Evolutionary conservation across 2,113 vertebrate species (phyloP).

Genomic region (Labeo catla): DNA sequence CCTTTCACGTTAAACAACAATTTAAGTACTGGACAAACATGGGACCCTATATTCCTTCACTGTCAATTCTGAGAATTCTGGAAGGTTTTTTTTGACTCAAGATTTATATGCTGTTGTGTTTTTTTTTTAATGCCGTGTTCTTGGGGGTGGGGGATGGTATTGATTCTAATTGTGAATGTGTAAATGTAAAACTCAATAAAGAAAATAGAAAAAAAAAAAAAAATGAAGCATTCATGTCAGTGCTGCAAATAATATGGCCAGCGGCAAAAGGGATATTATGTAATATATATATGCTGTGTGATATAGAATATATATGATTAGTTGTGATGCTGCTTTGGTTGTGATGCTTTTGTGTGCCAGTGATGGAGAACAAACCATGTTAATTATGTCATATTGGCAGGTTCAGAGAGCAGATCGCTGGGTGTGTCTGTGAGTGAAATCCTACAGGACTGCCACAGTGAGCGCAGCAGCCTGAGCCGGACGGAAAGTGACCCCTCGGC

Average conservation of each 20-base stretch:
- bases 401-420: slow-evolving; percentile 53
- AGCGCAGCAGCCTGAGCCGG: slow-evolving; percentile 67
- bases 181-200: no score
- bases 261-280: neutral
- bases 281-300: neutral
- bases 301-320: neutral
- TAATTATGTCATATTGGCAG: slow-evolving; percentile 55
- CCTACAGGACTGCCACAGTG: slow-evolving; percentile 76
- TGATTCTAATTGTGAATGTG: no score
- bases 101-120: no score
- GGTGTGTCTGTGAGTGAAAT: slow-evolving; percentile 71
- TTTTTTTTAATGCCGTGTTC: no score
- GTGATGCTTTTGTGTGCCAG: neutral
- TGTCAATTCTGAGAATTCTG: no score
- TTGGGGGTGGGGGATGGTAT: no score
- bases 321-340: neutral
- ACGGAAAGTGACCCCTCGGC: slow-evolving; percentile 66
- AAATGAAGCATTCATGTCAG: neutral
- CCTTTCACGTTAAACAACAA: no score
- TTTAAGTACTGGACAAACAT: no score
- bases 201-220: no score
- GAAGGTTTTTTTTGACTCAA: no score
- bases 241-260: neutral
- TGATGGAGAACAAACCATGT: neutral
- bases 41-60: no score